Evolutionary conservation across 2,797 vertebrate species (phyloP).

Genomic region (Karalla daura): DNA sequence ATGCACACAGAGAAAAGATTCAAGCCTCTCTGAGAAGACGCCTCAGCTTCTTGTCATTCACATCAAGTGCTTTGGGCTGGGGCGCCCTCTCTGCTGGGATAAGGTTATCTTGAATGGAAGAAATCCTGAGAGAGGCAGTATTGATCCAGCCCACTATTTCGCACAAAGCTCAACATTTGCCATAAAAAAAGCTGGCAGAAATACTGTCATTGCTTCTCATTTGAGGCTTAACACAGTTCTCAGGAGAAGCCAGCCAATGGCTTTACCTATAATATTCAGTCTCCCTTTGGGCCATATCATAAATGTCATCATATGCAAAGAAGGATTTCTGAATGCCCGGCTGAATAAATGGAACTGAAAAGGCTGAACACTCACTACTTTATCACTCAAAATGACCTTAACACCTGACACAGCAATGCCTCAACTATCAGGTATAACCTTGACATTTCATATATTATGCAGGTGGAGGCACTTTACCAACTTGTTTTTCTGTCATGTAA

Average conservation of each 20-base stretch:
- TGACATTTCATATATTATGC: slow-evolving; percentile 45
- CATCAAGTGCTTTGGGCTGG: slow-evolving; percentile 33
- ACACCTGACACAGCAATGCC: slow-evolving; percentile 18
- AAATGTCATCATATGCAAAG: slow-evolving; percentile 82
- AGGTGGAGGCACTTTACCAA: slow-evolving; percentile 24
- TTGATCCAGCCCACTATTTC: slow-evolving; percentile 73
- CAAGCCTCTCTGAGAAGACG: slow-evolving; percentile 32
- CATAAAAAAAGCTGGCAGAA: slow-evolving; percentile 63
- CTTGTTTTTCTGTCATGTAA: slow-evolving; percentile 26
- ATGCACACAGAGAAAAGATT: slow-evolving; percentile 36
- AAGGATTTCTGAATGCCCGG: slow-evolving; percentile 57
- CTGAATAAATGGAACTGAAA: slow-evolving; percentile 64
- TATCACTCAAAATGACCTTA: slow-evolving; percentile 48
- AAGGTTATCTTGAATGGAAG: slow-evolving; percentile 73
- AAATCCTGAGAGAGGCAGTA: slow-evolving; percentile 70
- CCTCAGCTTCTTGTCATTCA: slow-evolving; percentile 62
- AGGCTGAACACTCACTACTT: slow-evolving; percentile 45
- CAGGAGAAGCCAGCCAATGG: slow-evolving; percentile 46
- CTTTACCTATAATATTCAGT: slow-evolving; percentile 67
- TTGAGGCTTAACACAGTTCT: slow-evolving; percentile 61
- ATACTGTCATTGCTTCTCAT: slow-evolving; percentile 64
- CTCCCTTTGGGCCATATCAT: slow-evolving; percentile 71
- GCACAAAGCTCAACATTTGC: slow-evolving; percentile 66
- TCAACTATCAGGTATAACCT: slow-evolving; percentile 48
- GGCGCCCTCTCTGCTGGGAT: slow-evolving; percentile 56